phyloP scores from a whole-genome alignment of 2,113 vertebrate genomes.

The Poeciliopsis turrubarensis region DNA sequence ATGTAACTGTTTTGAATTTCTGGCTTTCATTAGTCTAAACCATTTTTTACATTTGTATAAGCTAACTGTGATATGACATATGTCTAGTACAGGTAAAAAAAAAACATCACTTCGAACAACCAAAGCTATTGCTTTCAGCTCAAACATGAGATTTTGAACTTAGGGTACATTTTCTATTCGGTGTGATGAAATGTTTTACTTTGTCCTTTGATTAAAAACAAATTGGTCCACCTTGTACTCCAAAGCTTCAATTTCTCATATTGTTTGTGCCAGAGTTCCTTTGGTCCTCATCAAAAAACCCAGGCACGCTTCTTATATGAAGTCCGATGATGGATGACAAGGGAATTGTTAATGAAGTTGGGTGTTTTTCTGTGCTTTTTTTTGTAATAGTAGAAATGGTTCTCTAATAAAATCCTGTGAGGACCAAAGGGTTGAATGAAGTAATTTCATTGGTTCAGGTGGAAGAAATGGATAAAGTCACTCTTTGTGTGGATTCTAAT shows the following conservation, averaged over 20 bases:
- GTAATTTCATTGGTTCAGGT: slow-evolving; percentile 64
- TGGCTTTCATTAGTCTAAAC: neutral
- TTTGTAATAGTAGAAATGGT: slow-evolving; percentile 31
- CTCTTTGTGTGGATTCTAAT: slow-evolving; percentile 64
- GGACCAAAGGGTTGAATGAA: slow-evolving; percentile 50
- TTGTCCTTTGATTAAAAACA: slow-evolving; percentile 6
- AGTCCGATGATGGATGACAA: slow-evolving; percentile 73
- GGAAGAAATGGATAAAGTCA: slow-evolving; percentile 61
- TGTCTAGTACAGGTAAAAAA: neutral
- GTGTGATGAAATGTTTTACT: neutral
- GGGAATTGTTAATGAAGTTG: slow-evolving; percentile 58
- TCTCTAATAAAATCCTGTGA: slow-evolving; percentile 48
- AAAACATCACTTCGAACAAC: neutral
- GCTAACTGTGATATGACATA: neutral
- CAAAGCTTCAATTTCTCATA: slow-evolving; percentile 1
- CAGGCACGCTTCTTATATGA: slow-evolving; percentile 23
- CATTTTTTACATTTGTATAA: neutral
- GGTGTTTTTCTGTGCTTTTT: neutral
- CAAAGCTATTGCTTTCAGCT: neutral
- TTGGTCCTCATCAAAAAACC: slow-evolving; percentile 54
- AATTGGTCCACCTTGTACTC: slow-evolving; percentile 4
- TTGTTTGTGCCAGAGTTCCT: neutral
- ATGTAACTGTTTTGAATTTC: neutral
- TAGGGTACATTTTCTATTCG: neutral
- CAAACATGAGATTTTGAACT: neutral